Evolutionary conservation across 2,888 invertebrate genomes (phyloP), one percentile per base, ranked within the genome.

Genomic region (Cephus sareptanus): DNA sequence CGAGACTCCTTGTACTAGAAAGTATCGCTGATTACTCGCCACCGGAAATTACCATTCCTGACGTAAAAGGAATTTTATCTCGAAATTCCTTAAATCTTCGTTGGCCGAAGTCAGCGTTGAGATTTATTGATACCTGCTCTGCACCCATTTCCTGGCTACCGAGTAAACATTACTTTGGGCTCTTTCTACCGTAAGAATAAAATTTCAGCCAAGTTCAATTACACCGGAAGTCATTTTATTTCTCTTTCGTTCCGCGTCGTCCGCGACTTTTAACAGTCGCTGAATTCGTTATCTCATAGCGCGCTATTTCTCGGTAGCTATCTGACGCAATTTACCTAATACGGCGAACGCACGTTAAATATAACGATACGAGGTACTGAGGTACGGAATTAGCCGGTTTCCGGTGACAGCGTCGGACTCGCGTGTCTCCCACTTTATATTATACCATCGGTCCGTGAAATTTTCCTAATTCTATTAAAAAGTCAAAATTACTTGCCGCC

Each of bases 401-500:
- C 23, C 56, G 23, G 56, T 23, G 9, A 56, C 56, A 56, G 23
- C 2, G 56, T 40, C 2, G 9, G 56, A 56, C 56, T 71, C 33
- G 71, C 31, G 34, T 71, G 33, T 23, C 31, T 15, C 33, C 71
- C 13, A 71, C 71, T 71, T 78, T 82, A 79, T 77, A 82, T 84
- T 85, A 85, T 81, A 76, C 79, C 73, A 77, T 83, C 81, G 82
- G 79, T 77, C 80, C 76, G 77, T 82, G 82, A 87, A 88, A 89
- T 88, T 85, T 84, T 81, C 56, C 83, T 87, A 86, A 88, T 87
- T 89, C 82, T 83, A 87, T 89, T 88, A 86, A 85, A 83, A 81
- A 78, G 79, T 83, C 86, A 81, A 84, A 88, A 88, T 89, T 83
- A 84, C 84, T 87, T 88, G 84, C 84, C 77, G 40, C 81, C 80